Percentiles rank a stretch among this genome's conserved stretches.
Conservation (phyloP, 2,113 vertebrate genomes). For the Prochilodus magdalenae region DNA sequence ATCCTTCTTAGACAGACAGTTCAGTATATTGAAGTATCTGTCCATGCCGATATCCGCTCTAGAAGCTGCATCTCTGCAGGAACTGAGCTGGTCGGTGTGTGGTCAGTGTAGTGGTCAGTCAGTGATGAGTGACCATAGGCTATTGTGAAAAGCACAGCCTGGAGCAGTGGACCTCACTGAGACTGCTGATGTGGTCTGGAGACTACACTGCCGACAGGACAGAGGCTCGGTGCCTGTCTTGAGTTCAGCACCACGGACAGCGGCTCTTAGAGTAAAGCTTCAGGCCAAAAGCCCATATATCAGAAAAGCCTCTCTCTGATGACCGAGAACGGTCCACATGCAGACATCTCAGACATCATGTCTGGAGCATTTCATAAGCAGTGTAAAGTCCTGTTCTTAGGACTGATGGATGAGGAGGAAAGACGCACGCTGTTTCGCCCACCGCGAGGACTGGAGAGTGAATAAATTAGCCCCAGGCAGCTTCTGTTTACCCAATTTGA, state of each 20-base stretch:
- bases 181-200: not conserved
- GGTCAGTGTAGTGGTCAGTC: not conserved
- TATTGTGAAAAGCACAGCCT: not conserved
- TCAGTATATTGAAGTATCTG: not conserved
- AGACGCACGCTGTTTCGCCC: conserved; percentile 66
- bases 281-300: not conserved
- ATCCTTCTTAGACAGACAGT: conserved; percentile 27
- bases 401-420: conserved; percentile 71
- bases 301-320: conserved; percentile 10
- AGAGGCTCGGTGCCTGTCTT: not conserved
- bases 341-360: conserved; percentile 12
- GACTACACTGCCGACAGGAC: not conserved
- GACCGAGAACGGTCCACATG: conserved; percentile 28
- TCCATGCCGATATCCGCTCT: not conserved
- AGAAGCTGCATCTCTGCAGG: conserved; percentile 28
- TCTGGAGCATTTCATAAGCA: conserved; percentile 26
- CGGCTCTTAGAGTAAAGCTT: not conserved
- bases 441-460: conserved; percentile 68
- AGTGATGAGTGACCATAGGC: not conserved
- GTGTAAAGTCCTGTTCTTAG: conserved; percentile 53
- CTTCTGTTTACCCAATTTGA: conserved; percentile 74
- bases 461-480: conserved; percentile 78
- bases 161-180: not conserved
- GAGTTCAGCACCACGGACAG: not conserved
- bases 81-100: not conserved